phyloP scores from a whole-genome alignment of 2,888 invertebrate genomes.

The Spicauda simplicius region DNA sequence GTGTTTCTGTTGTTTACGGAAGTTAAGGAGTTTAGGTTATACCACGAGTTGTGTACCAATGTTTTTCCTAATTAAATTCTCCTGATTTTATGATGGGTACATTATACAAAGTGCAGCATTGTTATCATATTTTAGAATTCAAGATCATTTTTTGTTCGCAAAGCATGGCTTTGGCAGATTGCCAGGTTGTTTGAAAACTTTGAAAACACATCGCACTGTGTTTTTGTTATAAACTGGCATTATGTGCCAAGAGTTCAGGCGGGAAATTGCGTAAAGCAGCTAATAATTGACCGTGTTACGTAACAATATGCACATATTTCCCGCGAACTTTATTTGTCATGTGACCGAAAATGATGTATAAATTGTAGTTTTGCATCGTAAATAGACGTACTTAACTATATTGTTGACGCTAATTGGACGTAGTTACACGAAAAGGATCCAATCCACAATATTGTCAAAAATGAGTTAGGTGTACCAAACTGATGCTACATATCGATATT shows the following conservation, averaged over 20 bases:
- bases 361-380: slow-evolving; percentile 45
- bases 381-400: slow-evolving; percentile 50
- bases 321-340: slow-evolving; percentile 50
- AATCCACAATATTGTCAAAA: too few species aligned
- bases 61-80: slow-evolving; percentile 18
- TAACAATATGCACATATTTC: slow-evolving; percentile 53
- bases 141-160: slow-evolving; percentile 50
- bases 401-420: slow-evolving; percentile 56
- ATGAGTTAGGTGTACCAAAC: too few species aligned
- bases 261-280: slow-evolving; percentile 60
- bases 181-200: slow-evolving; percentile 79
- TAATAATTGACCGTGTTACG: slow-evolving; percentile 52
- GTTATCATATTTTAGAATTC: slow-evolving; percentile 45
- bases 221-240: slow-evolving; percentile 58
- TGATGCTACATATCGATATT: too few species aligned
- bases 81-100: background rate
- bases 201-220: slow-evolving; percentile 49
- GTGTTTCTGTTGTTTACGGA: slow-evolving; percentile 27
- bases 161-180: slow-evolving; percentile 57
- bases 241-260: slow-evolving; percentile 57
- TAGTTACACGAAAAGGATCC: too few species aligned
- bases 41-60: slow-evolving; percentile 23
- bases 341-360: slow-evolving; percentile 48
- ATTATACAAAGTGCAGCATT: background rate
- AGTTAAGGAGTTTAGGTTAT: slow-evolving; percentile 47